Base-by-base conservation (phyloP, 2,113 vertebrate genomes). In the Nematolebias whitei region DNA sequence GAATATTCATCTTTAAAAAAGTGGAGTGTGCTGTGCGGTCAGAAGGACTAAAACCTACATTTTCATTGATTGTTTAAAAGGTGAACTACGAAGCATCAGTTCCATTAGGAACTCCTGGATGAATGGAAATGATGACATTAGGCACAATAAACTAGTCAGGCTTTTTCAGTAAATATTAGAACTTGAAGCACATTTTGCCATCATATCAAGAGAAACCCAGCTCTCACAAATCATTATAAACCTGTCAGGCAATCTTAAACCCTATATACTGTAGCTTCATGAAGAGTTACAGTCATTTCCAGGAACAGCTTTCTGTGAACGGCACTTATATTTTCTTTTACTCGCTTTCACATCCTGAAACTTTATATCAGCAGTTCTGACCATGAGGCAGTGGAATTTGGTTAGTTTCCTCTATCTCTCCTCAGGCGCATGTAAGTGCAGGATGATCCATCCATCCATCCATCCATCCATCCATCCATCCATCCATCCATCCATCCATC, bases 51-150 rank as follows among this genome's bases (percentile, higher is more conserved):
- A 73, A 74, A 59, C 10, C 2, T 52, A 32, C 26, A 73, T 80
- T 73, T 79, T n/a, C 49, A 87, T 72, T 84, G 75, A 88, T 83
- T 68, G 74, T 43, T 71, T 61, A 81, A 55, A 79, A 45, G 58
- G 18, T 55, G 59, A 71, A 44, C 62, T 44, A 54, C 65, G 47
- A 26, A 44, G 48, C 19, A 6, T 1, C 53, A 50, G 76, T 52
- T 75, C 78, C 76, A 85, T 84, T 87, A 75, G 18, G 19, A 62
- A 66, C 70, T 63, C 67, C 49, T 55, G 14, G 59, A 55, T 20
- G 58, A 74, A 80, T 76, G 67, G 82, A 79, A 83, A 88, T 85
- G 29, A 84, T 76, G 65, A 76, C 74, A 79, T 82, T 79, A 87
- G 78, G 58, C 55, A 52, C 59, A 70, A 80, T 77, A 72, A 77